Conservation (phyloP, 1,140 invertebrate species). For the Leptinotarsa texana region DNA sequence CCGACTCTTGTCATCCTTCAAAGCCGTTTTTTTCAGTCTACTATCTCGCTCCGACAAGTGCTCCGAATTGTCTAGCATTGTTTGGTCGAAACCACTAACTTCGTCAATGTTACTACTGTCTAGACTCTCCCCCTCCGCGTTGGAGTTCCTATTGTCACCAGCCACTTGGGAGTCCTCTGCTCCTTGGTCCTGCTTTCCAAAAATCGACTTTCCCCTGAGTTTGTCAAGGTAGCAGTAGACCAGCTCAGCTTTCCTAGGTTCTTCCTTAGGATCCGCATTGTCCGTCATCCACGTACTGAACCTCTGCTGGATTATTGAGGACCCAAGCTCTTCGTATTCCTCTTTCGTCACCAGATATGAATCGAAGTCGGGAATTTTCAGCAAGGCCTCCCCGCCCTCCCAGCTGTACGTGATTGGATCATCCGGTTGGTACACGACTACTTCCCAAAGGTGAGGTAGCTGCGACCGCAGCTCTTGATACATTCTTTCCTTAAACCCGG, state of each 20-base stretch:
- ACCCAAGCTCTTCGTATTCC: slow-evolving; percentile 87
- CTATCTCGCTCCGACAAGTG: slow-evolving; percentile 7
- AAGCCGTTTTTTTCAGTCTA: neutral
- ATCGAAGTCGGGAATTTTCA: slow-evolving; percentile 74
- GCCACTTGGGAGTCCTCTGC: neutral
- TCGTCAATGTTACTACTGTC: neutral
- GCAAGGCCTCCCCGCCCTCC: slow-evolving; percentile 80
- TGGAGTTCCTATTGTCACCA: neutral
- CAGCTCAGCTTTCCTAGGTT: slow-evolving; percentile 17
- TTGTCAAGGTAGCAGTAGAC: slow-evolving; percentile 30
- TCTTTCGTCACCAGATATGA: slow-evolving; percentile 73
- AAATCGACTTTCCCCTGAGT: slow-evolving; percentile 31
- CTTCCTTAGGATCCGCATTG: slow-evolving; percentile 26
- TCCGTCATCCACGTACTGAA: slow-evolving; percentile 48
- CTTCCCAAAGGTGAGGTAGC: slow-evolving; percentile 75
- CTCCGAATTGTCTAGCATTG: slow-evolving; percentile 1
- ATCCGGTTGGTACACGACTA: slow-evolving; percentile 72
- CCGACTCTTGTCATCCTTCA: neutral
- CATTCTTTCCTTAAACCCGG: slow-evolving; percentile 83
- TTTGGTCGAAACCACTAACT: neutral
- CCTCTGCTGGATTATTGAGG: slow-evolving; percentile 45
- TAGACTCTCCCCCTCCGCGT: neutral
- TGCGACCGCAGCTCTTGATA: slow-evolving; percentile 78
- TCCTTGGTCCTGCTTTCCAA: slow-evolving; percentile 34
- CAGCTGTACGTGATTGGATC: slow-evolving; percentile 85